These are phyloP conservation scores for Acanthurus tractus DNA, from an alignment of 2,797 vertebrate genomes.

Conservation along the genomic window DNA sequence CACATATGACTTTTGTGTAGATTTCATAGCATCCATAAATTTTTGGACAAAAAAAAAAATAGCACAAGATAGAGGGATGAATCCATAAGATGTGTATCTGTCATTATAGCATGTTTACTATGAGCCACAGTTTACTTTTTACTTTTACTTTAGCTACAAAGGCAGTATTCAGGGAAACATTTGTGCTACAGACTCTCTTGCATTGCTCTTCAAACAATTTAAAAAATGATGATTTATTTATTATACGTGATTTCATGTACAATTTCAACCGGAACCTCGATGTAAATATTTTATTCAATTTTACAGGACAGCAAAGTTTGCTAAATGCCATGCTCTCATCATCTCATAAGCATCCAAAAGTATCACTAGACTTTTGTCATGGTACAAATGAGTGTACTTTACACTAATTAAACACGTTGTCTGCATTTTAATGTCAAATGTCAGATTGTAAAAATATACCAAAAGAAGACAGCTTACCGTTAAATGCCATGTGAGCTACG, in stretches of 20 bases:
- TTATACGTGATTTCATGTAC: neutral
- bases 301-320: neutral
- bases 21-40: too few relatives aligned
- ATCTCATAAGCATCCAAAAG: too few relatives aligned
- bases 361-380: too few relatives aligned
- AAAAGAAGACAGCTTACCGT: slow-evolving; percentile 63
- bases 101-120: neutral
- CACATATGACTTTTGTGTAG: too few relatives aligned
- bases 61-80: neutral
- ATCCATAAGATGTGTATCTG: neutral
- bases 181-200: neutral
- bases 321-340: neutral
- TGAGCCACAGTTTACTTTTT: too few relatives aligned
- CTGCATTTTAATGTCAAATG: neutral
- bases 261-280: neutral
- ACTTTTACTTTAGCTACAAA: neutral
- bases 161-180: neutral
- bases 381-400: neutral
- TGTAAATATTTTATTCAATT: neutral
- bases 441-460: neutral
- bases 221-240: neutral
- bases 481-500: slow-evolving; percentile 54
- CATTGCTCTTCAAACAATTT: neutral
- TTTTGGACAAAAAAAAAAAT: too few relatives aligned
- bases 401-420: neutral